Conservation (phyloP, 2,888 invertebrate genomes). For the Sylvicola cinctus region DNA sequence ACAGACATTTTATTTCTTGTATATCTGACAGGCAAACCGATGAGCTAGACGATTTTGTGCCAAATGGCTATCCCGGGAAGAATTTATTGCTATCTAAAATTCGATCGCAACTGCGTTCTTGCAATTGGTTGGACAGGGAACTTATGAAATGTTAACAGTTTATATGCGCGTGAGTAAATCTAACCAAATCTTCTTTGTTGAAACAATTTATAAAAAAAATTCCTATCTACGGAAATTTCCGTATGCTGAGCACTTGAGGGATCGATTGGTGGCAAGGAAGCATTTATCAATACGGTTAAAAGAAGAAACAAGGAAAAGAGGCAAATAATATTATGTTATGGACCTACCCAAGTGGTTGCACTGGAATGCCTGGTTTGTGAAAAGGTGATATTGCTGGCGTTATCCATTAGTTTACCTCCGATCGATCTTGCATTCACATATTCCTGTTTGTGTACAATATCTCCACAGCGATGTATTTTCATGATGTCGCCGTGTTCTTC, state of each 20-base stretch:
- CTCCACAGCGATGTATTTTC: constrained; percentile 50
- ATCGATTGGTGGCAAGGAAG: constrained; percentile 44
- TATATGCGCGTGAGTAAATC: constrained; percentile 12
- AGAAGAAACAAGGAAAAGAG: constrained; percentile 49
- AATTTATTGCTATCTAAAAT: constrained; percentile 44
- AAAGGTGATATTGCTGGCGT: constrained; percentile 43
- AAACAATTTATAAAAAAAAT: too few species aligned
- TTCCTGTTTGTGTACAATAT: constrained; percentile 50
- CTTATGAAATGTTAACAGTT: constrained; percentile 13
- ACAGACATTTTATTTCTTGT: constrained; percentile 44
- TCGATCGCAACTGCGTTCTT: constrained; percentile 29
- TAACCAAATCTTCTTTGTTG: too few species aligned
- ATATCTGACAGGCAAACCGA: constrained; percentile 44
- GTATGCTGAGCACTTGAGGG: constrained; percentile 46
- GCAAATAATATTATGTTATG: constrained; percentile 87
- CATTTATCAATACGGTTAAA: constrained; percentile 51
- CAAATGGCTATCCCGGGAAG: constrained; percentile 39
- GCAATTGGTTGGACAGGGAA: constrained; percentile 18
- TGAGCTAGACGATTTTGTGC: constrained; percentile 29
- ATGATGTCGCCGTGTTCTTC: constrained; percentile 62
- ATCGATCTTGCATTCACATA: constrained; percentile 43
- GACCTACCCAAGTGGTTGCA: constrained; percentile 66
- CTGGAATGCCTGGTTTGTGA: constrained; percentile 72
- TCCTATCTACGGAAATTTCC: too few species aligned
- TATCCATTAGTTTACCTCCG: constrained; percentile 37